Evolutionary conservation across 2,113 vertebrate genomes (phyloP).

Genomic region (Budorcas taxicolor): DNA sequence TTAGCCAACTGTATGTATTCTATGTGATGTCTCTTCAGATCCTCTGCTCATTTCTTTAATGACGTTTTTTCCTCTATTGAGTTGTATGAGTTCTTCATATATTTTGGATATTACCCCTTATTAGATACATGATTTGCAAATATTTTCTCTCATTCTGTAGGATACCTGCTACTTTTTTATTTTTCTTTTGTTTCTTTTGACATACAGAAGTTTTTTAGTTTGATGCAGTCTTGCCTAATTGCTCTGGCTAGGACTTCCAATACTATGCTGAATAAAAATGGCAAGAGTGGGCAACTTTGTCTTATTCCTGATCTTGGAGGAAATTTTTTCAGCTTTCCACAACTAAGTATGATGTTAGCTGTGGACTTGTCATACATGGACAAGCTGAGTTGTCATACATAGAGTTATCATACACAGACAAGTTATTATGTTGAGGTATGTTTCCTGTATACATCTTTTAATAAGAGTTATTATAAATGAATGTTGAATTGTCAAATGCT

Average conservation of each 20-base stretch:
- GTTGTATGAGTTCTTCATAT: background rate
- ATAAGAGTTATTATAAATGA: background rate
- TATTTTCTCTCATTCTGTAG: background rate
- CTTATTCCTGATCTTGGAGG: background rate
- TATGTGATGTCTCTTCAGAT: background rate
- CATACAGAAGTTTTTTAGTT: background rate
- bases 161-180: background rate
- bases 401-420: background rate
- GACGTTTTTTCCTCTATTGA: background rate
- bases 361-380: background rate
- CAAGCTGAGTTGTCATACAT: background rate
- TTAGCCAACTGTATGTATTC: background rate
- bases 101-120: background rate
- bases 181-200: background rate
- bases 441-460: background rate
- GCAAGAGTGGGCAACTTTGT: background rate
- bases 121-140: background rate
- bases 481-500: background rate
- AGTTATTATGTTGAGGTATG: background rate
- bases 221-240: background rate
- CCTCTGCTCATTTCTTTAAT: background rate
- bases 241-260: background rate
- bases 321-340: background rate
- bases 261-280: background rate
- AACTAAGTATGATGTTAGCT: background rate